Evolutionary conservation across 2,113 vertebrate genomes (phyloP), one percentile per base, ranked within the genome.

Genomic region (Phalacrocorax aristotelis): DNA sequence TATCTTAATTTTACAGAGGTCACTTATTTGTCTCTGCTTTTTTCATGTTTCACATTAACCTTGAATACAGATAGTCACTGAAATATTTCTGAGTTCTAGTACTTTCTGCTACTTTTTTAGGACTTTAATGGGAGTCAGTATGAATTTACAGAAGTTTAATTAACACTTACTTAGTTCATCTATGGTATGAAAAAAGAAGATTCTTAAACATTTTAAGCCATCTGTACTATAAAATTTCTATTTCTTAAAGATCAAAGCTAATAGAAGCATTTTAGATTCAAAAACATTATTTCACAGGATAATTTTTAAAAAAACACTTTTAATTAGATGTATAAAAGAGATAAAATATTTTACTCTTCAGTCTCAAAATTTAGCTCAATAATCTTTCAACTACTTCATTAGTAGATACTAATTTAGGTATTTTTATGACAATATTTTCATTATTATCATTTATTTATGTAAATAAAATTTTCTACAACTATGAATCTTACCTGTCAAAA

Each of bases 231-330:
- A 57, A 70, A 32, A 36, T 68, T 64, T 40, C 4, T 69, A 3
- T 60, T 54, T 62, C 34, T 70, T 61, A 9, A 54, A 3, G 4
- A 30, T 65, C 22, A 27, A 30, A 65, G 3, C 1, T 55, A 64
- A 57, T 7, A 30, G 13, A n/a, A 82, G 1, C 7, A 60, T 46
- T 83, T 89, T 23, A 49, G 8, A 29, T 77, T 54, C 16, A 85
- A 58, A 85, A 54, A 9, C 13, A 26, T 40, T 29, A 17, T 62
- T 89, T 42, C 3, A 26, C 19, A 5, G 57, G 18, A 48, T 21
- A n/a, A 10, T 29, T 54, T 54, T 68, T 34, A 3, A 12, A n/a
- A 82, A 12, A 9, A 1, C 4, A 4, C 3, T 6, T 44, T 26
- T 11, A 54, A 46, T 48, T 57, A 29, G 7, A 10, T 34, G 1